Conservation (phyloP, 2,797 vertebrate genomes). For the Mionectes olivaceus region DNA sequence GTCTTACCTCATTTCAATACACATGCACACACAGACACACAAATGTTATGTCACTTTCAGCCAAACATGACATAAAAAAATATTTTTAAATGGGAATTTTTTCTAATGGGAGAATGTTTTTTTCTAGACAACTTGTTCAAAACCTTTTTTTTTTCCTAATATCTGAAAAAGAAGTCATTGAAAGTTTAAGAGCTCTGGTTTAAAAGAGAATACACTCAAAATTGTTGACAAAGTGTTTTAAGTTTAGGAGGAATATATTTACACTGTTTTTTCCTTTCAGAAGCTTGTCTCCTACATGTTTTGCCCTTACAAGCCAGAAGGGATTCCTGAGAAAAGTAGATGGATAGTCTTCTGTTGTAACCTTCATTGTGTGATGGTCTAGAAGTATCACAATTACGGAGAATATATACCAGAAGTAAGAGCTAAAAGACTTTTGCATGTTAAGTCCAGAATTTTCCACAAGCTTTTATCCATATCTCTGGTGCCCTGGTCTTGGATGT, state of each 20-base stretch:
- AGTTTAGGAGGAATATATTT: neutral
- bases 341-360: fast-evolving
- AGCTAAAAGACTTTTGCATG: fast-evolving
- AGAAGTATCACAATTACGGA: neutral
- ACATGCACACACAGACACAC: fast-evolving
- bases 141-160: neutral
- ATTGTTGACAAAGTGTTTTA: neutral
- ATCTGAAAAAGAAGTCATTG: neutral
- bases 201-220: neutral
- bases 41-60: neutral
- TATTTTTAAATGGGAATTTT: fast-evolving
- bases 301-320: neutral
- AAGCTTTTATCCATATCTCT: neutral
- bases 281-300: neutral
- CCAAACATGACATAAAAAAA: neutral
- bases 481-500: neutral
- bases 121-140: neutral
- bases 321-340: neutral
- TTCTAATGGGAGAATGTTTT: neutral
- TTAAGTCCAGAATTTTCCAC: neutral
- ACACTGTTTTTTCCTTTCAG: neutral
- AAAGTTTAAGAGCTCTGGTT: neutral
- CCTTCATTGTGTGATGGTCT: neutral
- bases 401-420: neutral
- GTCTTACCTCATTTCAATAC: neutral